Percentiles rank a stretch among this genome's conserved stretches.
Conservation (phyloP, 1,140 invertebrate species). For the Sycophila sp. region DNA sequence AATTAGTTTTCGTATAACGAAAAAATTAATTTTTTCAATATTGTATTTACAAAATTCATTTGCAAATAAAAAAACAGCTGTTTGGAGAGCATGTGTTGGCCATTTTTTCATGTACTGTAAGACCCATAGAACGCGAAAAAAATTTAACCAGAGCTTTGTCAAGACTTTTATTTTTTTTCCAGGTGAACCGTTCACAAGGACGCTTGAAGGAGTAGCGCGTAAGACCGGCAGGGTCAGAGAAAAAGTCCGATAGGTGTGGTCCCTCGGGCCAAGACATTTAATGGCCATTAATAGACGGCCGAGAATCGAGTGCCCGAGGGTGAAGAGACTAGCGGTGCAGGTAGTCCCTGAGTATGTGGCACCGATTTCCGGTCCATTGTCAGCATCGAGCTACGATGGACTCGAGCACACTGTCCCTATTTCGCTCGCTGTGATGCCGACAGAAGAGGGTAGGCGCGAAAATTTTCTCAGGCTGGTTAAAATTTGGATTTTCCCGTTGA, state of each 20-base stretch:
- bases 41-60: too few relatives aligned
- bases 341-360: constrained; percentile 44
- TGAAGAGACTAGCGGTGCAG: neutral
- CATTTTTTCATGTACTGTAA: too few relatives aligned
- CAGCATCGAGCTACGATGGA: neutral
- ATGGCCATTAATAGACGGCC: constrained; percentile 41
- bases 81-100: too few relatives aligned
- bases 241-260: constrained; percentile 41
- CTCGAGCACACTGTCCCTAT: constrained; percentile 32
- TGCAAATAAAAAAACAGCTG: too few relatives aligned
- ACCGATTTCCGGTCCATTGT: constrained; percentile 61
- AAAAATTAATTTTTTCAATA: too few relatives aligned
- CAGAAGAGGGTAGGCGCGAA: constrained; percentile 43
- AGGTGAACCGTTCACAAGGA: too few relatives aligned
- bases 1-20: too few relatives aligned
- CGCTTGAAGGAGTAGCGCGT: too few relatives aligned
- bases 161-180: too few relatives aligned
- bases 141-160: too few relatives aligned
- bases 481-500: constrained; percentile 41
- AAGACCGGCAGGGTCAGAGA: neutral
- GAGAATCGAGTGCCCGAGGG: neutral
- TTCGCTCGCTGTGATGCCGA: constrained; percentile 38
- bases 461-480: constrained; percentile 46
- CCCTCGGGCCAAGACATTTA: constrained; percentile 31
- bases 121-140: too few relatives aligned